Evolutionary conservation across 2,888 invertebrate species (phyloP).

Genomic region (Neocrepidodera transversa): DNA sequence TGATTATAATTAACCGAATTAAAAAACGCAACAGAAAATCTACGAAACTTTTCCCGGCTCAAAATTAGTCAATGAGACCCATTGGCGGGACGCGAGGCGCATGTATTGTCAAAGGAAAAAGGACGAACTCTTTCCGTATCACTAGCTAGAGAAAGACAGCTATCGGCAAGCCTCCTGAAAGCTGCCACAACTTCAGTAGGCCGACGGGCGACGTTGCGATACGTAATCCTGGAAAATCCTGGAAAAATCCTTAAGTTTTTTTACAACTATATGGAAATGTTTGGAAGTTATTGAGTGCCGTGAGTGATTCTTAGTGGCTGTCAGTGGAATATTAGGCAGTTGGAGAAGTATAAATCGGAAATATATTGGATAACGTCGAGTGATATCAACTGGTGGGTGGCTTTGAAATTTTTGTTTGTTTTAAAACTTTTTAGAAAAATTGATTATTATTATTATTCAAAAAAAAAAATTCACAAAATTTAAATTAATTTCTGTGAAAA

Average conservation of each 20-base stretch:
- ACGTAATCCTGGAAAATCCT: constrained; percentile 11
- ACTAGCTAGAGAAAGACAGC: constrained; percentile 7
- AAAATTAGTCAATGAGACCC: constrained; percentile 24
- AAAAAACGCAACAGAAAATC: too few relatives aligned
- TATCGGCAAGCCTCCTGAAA: constrained; percentile 23
- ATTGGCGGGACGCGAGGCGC: constrained; percentile 28
- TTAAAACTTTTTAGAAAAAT: too few relatives aligned
- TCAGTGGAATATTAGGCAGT: constrained; percentile 10
- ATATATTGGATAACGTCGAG: background rate
- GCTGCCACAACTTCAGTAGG: constrained; percentile 29
- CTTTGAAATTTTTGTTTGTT: constrained; percentile 22
- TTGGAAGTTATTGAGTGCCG: constrained; percentile 4
- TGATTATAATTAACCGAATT: too few relatives aligned
- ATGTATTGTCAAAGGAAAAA: constrained; percentile 28
- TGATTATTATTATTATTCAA: too few relatives aligned
- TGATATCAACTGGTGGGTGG: constrained; percentile 28
- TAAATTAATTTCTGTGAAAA: too few relatives aligned
- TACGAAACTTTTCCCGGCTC: background rate
- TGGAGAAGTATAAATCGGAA: constrained; percentile 1
- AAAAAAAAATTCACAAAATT: too few relatives aligned
- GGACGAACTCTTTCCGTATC: constrained; percentile 14
- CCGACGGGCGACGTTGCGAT: constrained; percentile 22
- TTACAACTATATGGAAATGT: constrained; percentile 2
- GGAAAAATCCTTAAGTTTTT: background rate
- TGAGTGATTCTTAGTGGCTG: constrained; percentile 9